These are phyloP conservation scores for Zeuzera pyrina DNA, from an alignment of 2,888 invertebrate genomes.

Conservation along the genomic window DNA sequence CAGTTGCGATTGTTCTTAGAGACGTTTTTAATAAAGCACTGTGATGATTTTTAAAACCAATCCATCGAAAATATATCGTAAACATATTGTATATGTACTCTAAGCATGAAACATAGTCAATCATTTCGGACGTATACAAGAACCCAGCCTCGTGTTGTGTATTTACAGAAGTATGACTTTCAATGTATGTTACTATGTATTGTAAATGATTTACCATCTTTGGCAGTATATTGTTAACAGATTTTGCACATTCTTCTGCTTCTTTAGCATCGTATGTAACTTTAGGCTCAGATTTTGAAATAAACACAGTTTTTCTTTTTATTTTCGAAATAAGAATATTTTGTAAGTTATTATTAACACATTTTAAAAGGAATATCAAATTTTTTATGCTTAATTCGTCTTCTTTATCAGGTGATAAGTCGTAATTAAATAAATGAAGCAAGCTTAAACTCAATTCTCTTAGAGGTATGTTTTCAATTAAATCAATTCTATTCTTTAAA, in stretches of 20 bases:
- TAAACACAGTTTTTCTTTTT: slow-evolving; percentile 48
- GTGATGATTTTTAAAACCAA: slow-evolving; percentile 70
- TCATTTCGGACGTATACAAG: slow-evolving; percentile 30
- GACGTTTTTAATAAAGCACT: slow-evolving; percentile 45
- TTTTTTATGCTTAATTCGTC: slow-evolving; percentile 38
- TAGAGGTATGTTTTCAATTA: slow-evolving; percentile 34
- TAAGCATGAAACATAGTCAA: slow-evolving; percentile 55
- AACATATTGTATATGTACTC: slow-evolving; percentile 70
- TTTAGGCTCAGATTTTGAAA: slow-evolving; percentile 36
- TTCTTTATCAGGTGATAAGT: slow-evolving; percentile 32
- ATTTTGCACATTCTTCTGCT: slow-evolving; percentile 45
- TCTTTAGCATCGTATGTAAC: slow-evolving; percentile 36
- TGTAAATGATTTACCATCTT: slow-evolving; percentile 43
- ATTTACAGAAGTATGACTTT: slow-evolving; percentile 25
- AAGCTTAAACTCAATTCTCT: slow-evolving; percentile 43
- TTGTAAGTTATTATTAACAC: slow-evolving; percentile 38
- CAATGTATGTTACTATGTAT: slow-evolving; percentile 34
- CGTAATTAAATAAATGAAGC: slow-evolving; percentile 39
- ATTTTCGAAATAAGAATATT: slow-evolving; percentile 45
- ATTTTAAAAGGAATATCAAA: slow-evolving; percentile 42
- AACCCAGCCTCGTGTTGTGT: slow-evolving; percentile 29
- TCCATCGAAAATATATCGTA: slow-evolving; percentile 76
- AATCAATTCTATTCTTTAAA: slow-evolving; percentile 36
- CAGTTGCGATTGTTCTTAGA: slow-evolving; percentile 43
- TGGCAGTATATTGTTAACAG: slow-evolving; percentile 37